phyloP scores from a whole-genome alignment of 2,888 invertebrate genomes.

The Eulithis prunata region DNA sequence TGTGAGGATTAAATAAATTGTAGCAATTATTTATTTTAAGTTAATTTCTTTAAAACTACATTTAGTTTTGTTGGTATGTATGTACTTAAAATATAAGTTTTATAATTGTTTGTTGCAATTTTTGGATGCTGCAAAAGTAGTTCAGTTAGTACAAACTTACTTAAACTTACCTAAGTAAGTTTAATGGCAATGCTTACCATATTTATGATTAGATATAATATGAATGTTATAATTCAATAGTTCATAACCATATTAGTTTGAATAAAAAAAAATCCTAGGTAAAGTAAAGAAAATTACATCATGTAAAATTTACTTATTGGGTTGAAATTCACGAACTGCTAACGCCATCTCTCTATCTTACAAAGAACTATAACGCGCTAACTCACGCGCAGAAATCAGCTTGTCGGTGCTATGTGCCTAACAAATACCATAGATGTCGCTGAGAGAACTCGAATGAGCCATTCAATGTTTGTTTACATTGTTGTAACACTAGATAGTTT shows the following conservation, averaged over 20 bases:
- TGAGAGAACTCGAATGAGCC: neutral
- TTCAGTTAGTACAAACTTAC: too few species aligned
- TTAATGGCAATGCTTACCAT: too few species aligned
- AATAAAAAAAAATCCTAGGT: too few species aligned
- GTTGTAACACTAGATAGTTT: too few species aligned
- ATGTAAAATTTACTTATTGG: neutral
- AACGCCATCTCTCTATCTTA: constrained; percentile 34
- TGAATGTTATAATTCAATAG: too few species aligned
- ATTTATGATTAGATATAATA: too few species aligned
- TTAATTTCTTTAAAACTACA: neutral
- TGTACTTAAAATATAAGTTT: too few species aligned
- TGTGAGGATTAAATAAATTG: constrained; percentile 6
- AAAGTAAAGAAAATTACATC: too few species aligned
- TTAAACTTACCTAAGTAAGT: too few species aligned
- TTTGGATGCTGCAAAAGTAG: too few species aligned
- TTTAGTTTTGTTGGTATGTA: neutral
- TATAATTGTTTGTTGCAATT: too few species aligned
- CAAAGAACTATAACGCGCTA: constrained; percentile 16
- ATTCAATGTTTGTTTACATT: constrained; percentile 14
- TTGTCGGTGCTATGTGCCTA: constrained; percentile 2
- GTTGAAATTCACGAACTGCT: constrained; percentile 5
- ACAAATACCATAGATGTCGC: constrained; percentile 35
- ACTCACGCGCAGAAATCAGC: constrained; percentile 33
- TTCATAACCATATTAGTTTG: too few species aligned
- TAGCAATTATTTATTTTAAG: constrained; percentile 3